Conservation (phyloP, 2,888 invertebrate genomes). For the Nysson spinosus region DNA sequence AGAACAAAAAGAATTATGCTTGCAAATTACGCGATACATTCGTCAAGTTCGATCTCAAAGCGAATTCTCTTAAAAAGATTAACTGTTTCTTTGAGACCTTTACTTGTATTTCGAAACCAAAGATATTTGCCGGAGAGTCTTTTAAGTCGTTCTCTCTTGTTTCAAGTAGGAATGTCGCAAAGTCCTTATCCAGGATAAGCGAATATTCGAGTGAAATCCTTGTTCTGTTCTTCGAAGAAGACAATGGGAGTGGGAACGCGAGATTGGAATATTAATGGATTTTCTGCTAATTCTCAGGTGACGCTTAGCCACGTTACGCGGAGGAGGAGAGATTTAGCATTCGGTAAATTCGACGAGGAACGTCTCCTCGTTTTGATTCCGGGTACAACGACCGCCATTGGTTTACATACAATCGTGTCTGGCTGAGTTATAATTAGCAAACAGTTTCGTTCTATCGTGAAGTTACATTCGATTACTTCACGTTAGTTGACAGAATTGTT, state of each 20-base stretch:
- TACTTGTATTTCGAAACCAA: no score
- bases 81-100: no score
- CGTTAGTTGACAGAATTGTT: no score
- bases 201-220: no score
- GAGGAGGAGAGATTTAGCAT: conserved; percentile 30
- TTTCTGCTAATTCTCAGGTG: conserved; percentile 42
- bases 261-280: conserved; percentile 50
- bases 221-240: conserved; percentile 6
- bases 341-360: conserved; percentile 34
- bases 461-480: neutral
- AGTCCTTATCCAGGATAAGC: no score
- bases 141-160: no score
- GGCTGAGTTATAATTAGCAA: conserved; percentile 16
- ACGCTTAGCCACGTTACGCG: conserved; percentile 27
- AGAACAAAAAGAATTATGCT: no score
- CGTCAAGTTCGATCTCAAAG: no score
- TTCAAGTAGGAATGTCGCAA: no score
- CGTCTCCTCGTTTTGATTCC: conserved; percentile 51
- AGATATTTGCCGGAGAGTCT: no score
- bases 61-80: no score
- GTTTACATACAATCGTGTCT: conserved; percentile 48
- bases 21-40: no score
- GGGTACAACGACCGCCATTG: conserved; percentile 55
- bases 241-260: conserved; percentile 3
- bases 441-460: conserved; percentile 6